Evolutionary conservation across 2,797 vertebrate species (phyloP).

Genomic region (Gambusia yucatana): DNA sequence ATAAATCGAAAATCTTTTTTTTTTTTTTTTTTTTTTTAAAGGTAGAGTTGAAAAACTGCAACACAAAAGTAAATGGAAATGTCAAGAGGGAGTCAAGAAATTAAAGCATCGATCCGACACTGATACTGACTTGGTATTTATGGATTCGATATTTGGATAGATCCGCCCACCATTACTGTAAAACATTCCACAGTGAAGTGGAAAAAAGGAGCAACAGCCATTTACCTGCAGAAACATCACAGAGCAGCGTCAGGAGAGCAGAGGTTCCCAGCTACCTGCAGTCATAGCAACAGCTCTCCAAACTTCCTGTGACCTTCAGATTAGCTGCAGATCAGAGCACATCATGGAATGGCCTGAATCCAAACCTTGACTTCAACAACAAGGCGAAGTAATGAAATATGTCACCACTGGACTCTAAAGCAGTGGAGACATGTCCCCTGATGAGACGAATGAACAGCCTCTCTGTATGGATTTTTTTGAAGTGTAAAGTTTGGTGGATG

Average conservation of each 20-base stretch:
- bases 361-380: not conserved
- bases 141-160: not conserved
- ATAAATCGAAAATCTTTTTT: not conserved
- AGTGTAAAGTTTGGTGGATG: not conserved
- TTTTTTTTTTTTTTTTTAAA: not conserved
- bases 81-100: not conserved
- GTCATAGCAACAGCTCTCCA: not conserved
- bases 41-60: not conserved
- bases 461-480: not conserved
- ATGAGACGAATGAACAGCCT: not conserved
- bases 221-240: not conserved
- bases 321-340: not conserved
- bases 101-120: not conserved
- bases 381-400: not conserved
- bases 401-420: not conserved
- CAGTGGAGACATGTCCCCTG: not conserved
- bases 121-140: no score
- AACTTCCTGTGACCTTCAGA: not conserved
- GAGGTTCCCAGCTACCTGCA: not conserved
- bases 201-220: not conserved
- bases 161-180: not conserved
- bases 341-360: not conserved
- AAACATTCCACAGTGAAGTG: not conserved
- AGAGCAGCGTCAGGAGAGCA: not conserved
- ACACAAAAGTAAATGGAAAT: not conserved